These are phyloP conservation scores for Leptestheria dahalacensis DNA, from an alignment of 1,140 invertebrate genomes.

Conservation along the genomic window DNA sequence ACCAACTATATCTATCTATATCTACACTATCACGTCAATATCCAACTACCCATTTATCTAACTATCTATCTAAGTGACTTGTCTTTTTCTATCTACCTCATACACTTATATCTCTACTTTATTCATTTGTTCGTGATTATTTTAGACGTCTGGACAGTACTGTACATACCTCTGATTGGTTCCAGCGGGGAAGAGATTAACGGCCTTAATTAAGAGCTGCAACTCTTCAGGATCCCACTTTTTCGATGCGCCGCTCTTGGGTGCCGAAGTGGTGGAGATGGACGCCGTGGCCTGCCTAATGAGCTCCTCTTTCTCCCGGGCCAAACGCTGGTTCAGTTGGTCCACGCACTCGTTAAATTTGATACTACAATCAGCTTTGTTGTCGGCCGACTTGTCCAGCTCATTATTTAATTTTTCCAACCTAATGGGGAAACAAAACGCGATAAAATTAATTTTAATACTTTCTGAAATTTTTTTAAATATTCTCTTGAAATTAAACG, in stretches of 20 bases:
- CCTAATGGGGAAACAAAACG: constrained; percentile 34
- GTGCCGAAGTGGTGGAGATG: constrained; percentile 20
- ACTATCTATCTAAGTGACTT: too few species aligned
- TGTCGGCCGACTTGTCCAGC: constrained; percentile 32
- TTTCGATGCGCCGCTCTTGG: constrained; percentile 12
- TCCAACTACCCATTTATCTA: too few species aligned
- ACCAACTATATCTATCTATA: too few species aligned
- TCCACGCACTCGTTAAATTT: constrained; percentile 49
- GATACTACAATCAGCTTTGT: constrained; percentile 38
- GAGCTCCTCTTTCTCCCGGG: constrained; percentile 47
- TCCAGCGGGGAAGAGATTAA: constrained; percentile 90
- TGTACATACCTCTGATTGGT: constrained; percentile 78
- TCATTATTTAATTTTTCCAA: constrained; percentile 60
- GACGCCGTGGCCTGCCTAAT: constrained; percentile 30
- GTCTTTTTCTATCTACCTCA: too few species aligned
- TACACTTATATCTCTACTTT: too few species aligned
- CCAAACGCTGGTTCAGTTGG: constrained; percentile 52
- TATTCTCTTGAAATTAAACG: too few species aligned
- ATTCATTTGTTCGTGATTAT: too few species aligned
- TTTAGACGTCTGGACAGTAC: too few species aligned
- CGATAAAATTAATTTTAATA: too few species aligned
- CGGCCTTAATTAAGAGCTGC: constrained; percentile 82
- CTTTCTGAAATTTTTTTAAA: too few species aligned
- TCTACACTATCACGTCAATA: too few species aligned
- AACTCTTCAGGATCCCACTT: constrained; percentile 68